Evolutionary conservation across 2,888 invertebrate species (phyloP), one percentile per base, ranked within the genome.

Genomic region (Ophraella communa): DNA sequence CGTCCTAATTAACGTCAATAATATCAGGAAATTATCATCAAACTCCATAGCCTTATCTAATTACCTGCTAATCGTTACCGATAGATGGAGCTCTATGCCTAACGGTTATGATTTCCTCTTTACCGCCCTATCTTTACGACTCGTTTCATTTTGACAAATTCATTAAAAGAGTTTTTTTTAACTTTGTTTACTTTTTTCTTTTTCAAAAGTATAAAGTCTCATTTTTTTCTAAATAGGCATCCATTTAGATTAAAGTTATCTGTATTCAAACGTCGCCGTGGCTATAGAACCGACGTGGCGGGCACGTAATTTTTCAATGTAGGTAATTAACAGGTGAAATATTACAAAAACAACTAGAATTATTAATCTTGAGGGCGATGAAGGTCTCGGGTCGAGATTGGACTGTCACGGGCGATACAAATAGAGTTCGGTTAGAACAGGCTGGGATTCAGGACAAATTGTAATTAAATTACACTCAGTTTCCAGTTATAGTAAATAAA

Each of bases 21-120:
- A 82, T 82, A 81, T 77, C 82, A 82, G 82, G 82, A 82, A 82
- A 82, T 82, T 81, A 81, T 81, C 81, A 81, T 81, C 81, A 78
- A 79, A 81, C 79, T 79, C 76, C 76, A 75, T 75, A 39, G 75
- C 77, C 79, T 78, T 79, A 79, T 79, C 79, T 79, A n/a, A n/a
- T n/a, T n/a, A 76, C 75, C 77, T 78, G 77, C 33, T 4, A 30
- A 52, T 53, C 30, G 24, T 39, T 10, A 51, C 53, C 60, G 24
- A 77, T 77, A 77, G 76, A 77, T 78, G 75, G 63, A 45, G 67
- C 62, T 24, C 1, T 21, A 23, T n/a, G 1, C n/a, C 20, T 45
- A 4, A 45, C 20, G 20, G 7, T 45, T 14, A 45, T 45, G 20
- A n/a, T n/a, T 1, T 27, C 10, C 10, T 27, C 5, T 27, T 27